phyloP scores from a whole-genome alignment of 2,888 invertebrate genomes.

The Drosophila paracracens region DNA sequence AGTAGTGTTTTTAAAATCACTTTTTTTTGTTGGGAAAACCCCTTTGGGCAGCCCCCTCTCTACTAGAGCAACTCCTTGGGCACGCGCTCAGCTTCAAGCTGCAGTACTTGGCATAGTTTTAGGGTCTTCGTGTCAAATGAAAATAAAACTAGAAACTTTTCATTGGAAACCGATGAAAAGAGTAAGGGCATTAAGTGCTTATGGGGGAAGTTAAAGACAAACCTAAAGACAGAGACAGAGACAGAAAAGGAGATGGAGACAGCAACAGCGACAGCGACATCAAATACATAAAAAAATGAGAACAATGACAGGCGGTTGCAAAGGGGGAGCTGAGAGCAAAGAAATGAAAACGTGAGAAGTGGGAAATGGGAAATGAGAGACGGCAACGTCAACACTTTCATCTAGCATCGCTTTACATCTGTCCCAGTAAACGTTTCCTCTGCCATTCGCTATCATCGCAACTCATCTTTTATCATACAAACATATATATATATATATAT shows the following conservation, averaged over 20 bases:
- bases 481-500: neutral
- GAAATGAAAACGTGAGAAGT: neutral
- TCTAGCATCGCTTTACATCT: slow-evolving; percentile 75
- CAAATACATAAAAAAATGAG: slow-evolving; percentile 5
- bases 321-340: neutral
- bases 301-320: slow-evolving; percentile 3
- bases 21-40: neutral
- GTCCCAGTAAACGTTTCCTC: slow-evolving; percentile 4
- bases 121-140: slow-evolving; percentile 20
- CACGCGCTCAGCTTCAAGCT: slow-evolving; percentile 28
- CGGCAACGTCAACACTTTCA: slow-evolving; percentile 68
- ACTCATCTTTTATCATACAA: slow-evolving; percentile 17
- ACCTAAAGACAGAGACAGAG: neutral
- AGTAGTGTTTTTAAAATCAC: neutral
- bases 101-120: slow-evolving; percentile 49
- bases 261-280: neutral
- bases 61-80: slow-evolving; percentile 24
- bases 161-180: slow-evolving; percentile 33
- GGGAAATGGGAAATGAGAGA: neutral
- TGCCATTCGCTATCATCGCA: slow-evolving; percentile 28
- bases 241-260: neutral
- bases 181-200: neutral
- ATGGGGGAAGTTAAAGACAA: slow-evolving; percentile 1
- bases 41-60: neutral
- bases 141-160: slow-evolving; percentile 67